A percentile compares a stretch with the other conserved stretches of the same genome.
Evolutionary conservation across 92 coral and sea anemone species (phyloP).

Genomic region (Siderastrea radians): DNA sequence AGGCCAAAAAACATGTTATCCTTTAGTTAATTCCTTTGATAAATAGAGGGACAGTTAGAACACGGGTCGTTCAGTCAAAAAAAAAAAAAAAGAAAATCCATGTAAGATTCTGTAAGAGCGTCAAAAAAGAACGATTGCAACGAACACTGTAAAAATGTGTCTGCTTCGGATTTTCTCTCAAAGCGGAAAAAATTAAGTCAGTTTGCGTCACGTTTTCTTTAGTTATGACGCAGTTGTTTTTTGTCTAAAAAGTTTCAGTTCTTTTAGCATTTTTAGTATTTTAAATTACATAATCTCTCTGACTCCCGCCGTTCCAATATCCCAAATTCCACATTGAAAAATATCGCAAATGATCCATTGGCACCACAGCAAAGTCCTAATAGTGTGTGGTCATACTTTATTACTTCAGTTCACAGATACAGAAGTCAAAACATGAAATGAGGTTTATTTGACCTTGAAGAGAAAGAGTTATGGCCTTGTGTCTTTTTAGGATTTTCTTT

Average conservation of each 20-base stretch:
- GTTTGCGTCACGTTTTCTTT: background rate
- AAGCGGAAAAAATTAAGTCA: conserved; percentile 14
- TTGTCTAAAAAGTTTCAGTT: background rate
- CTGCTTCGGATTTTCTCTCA: background rate
- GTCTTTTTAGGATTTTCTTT: background rate
- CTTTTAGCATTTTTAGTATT: background rate
- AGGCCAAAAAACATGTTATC: no score
- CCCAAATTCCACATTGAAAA: background rate
- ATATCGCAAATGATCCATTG: background rate
- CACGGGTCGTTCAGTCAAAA: no score
- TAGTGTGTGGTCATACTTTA: background rate
- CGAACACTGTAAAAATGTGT: background rate
- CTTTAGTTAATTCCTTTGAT: no score
- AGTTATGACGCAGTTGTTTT: background rate
- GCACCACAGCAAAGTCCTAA: background rate
- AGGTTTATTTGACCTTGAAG: no score
- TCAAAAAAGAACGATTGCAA: background rate
- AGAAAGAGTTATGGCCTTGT: no score
- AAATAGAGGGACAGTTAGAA: no score
- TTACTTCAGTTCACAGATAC: background rate
- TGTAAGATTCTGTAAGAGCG: no score
- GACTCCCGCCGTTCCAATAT: background rate
- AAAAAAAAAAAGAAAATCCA: no score
- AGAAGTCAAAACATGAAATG: background rate
- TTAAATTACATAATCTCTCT: background rate